Evolutionary conservation across 2,888 invertebrate species (phyloP).

Genomic region (Meloe dianella): DNA sequence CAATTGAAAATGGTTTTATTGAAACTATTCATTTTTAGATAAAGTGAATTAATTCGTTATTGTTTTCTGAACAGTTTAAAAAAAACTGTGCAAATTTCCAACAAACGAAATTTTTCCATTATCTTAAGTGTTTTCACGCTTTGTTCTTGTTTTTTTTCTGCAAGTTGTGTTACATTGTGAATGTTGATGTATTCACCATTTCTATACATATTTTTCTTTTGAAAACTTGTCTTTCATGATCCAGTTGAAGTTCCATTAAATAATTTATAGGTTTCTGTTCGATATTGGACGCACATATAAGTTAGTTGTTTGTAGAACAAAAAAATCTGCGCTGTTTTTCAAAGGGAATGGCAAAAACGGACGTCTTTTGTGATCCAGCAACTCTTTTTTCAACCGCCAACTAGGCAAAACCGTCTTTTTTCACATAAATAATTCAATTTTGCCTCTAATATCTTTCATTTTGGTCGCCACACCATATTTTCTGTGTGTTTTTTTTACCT

Average conservation of each 20-base stretch:
- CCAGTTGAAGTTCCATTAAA: not conserved
- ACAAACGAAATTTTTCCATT: not conserved
- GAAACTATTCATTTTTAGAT: too few species aligned
- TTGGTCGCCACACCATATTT: not conserved
- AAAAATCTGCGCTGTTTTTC: not conserved
- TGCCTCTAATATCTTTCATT: not conserved
- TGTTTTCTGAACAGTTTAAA: not conserved
- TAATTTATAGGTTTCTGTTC: constrained; percentile 4
- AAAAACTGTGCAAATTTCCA: not conserved
- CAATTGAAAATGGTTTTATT: too few species aligned
- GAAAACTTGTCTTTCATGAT: not conserved
- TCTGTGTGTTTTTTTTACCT: not conserved
- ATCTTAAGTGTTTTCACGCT: not conserved
- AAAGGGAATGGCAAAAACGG: not conserved
- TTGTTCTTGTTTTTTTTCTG: not conserved
- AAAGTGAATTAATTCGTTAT: too few species aligned
- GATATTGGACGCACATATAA: not conserved
- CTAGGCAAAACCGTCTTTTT: not conserved
- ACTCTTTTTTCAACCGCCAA: not conserved
- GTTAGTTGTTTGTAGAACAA: not conserved
- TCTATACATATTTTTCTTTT: not conserved
- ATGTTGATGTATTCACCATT: not conserved
- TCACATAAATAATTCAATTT: not conserved
- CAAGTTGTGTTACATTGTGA: not conserved
- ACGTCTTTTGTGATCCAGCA: not conserved